Evolutionary conservation across 2,888 invertebrate genomes (phyloP).

Genomic region (Scelioninae gen. 2): DNA sequence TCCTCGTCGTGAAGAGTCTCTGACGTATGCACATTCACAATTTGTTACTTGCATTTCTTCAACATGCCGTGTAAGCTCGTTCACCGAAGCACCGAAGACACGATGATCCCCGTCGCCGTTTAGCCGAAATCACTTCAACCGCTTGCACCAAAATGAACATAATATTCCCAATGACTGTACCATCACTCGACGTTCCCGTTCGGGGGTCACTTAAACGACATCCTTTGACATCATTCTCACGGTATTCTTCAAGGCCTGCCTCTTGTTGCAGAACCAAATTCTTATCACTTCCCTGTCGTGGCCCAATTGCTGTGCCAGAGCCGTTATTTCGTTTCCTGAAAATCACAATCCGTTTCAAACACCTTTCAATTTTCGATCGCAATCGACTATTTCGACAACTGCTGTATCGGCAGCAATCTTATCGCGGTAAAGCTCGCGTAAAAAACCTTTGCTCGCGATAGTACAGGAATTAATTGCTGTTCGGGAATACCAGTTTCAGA

Average conservation of each 20-base stretch:
- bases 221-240: conserved; percentile 87
- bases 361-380: no score
- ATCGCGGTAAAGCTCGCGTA: no score
- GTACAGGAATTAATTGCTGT: no score
- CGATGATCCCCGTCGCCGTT: conserved; percentile 14
- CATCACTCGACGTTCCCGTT: not conserved
- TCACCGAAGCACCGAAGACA: conserved; percentile 44
- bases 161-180: conserved; percentile 27
- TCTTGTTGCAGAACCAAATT: conserved; percentile 99
- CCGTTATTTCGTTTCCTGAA: conserved; percentile 96
- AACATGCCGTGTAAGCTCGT: conserved; percentile 22
- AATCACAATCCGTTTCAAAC: conserved; percentile 32
- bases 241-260: conserved; percentile 98
- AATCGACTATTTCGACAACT: no score
- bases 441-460: no score
- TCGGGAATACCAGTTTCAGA: no score
- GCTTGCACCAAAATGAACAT: conserved; percentile 46
- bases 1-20: conserved; percentile 34
- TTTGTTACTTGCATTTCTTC: conserved; percentile 46
- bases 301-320: conserved; percentile 94
- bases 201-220: conserved; percentile 49
- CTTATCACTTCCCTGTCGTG: conserved; percentile 98
- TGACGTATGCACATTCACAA: conserved; percentile 56
- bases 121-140: conserved; percentile 42
- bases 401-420: no score